Percentiles rank a stretch among this genome's conserved stretches.
Conservation (phyloP, 2,888 invertebrate genomes). For the Neria commutata region DNA sequence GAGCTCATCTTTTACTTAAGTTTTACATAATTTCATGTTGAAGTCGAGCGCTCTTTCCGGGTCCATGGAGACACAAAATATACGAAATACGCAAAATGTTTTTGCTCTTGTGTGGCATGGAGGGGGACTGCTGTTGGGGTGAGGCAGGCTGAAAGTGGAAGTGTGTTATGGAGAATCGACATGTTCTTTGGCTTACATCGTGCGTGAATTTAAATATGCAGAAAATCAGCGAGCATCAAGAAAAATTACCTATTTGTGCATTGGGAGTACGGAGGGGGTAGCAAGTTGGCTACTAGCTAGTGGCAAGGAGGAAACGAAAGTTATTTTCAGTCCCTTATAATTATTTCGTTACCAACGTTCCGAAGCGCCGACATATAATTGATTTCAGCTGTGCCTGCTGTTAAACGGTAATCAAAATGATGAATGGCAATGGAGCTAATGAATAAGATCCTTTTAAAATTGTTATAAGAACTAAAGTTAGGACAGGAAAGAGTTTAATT, state of each 20-base stretch:
- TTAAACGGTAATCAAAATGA: too few relatives aligned
- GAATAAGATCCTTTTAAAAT: too few relatives aligned
- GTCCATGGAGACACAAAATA: conserved; percentile 49
- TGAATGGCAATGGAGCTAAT: too few relatives aligned
- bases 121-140: not conserved
- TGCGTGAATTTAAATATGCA: conserved; percentile 9
- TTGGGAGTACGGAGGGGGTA: too few relatives aligned
- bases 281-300: not conserved
- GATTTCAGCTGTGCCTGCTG: too few relatives aligned
- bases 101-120: not conserved
- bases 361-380: not conserved
- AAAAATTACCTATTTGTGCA: not conserved
- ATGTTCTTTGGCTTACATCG: not conserved
- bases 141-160: not conserved
- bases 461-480: too few relatives aligned
- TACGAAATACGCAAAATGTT: conserved; percentile 30
- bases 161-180: conserved; percentile 1
- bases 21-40: conserved; percentile 61
- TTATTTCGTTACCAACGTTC: not conserved
- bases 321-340: not conserved
- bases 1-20: conserved; percentile 63
- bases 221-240: conserved; percentile 4
- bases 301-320: not conserved
- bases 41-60: conserved; percentile 41
- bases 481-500: too few relatives aligned